Percentiles rank a stretch among this genome's conserved stretches.
These are phyloP conservation scores for Wasmannia auropunctata DNA, from an alignment of 1,140 invertebrate species.

Conservation along the genomic window DNA sequence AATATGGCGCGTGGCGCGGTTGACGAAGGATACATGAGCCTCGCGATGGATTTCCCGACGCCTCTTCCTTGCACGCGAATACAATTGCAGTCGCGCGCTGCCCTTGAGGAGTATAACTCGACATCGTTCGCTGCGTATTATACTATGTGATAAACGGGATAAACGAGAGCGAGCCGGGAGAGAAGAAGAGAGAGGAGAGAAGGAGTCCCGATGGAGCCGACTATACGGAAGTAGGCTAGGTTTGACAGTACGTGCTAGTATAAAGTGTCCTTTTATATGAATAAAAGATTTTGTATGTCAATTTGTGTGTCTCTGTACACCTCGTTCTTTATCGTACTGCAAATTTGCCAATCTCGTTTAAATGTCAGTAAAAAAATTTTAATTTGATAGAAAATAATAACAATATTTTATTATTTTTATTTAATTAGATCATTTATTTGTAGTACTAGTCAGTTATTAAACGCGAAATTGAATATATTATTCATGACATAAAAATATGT, in stretches of 20 bases:
- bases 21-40: slow-evolving; percentile 43
- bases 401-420: neutral
- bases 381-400: neutral
- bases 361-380: neutral
- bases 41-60: slow-evolving; percentile 40
- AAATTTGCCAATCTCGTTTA: neutral
- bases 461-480: too few species aligned
- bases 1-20: slow-evolving; percentile 34
- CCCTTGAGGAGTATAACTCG: slow-evolving; percentile 66
- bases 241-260: slow-evolving; percentile 83
- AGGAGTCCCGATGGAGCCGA: slow-evolving; percentile 74
- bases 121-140: slow-evolving; percentile 76
- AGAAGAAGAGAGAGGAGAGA: neutral
- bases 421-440: neutral
- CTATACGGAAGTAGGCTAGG: slow-evolving; percentile 78
- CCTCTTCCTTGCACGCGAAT: neutral
- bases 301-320: slow-evolving; percentile 1
- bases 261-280: slow-evolving; percentile 85
- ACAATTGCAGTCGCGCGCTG: slow-evolving; percentile 12
- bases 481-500: too few species aligned
- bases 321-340: neutral
- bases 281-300: slow-evolving; percentile 84
- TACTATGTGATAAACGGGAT: slow-evolving; percentile 82
- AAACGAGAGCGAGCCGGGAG: slow-evolving; percentile 75
- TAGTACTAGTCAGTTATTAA: neutral